Percentiles rank a stretch among this genome's conserved stretches.
phyloP scores from a whole-genome alignment of 2,113 vertebrate species.

The Leiothrix lutea region DNA sequence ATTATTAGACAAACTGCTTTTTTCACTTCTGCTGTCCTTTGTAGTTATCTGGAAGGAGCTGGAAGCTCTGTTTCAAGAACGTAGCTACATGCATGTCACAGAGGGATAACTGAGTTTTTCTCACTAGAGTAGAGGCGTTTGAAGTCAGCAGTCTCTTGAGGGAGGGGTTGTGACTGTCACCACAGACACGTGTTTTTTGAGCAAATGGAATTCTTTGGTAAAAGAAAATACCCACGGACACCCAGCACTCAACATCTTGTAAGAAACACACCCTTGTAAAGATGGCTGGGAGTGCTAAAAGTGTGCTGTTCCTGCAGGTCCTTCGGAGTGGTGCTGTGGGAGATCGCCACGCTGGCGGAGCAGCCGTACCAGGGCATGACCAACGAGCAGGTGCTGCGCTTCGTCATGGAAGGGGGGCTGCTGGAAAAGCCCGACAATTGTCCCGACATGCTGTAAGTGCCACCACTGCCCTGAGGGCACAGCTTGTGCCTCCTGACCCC shows the following conservation, averaged over 20 bases:
- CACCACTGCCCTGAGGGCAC: not conserved
- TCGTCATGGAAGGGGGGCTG: constrained; percentile 98
- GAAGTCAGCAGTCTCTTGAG: not conserved
- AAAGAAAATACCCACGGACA: not conserved
- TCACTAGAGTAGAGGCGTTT: not conserved
- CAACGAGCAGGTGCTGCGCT: constrained; percentile 97
- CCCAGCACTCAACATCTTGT: not conserved
- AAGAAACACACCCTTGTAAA: not conserved
- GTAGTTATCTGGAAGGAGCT: not conserved
- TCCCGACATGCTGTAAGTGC: constrained; percentile 93
- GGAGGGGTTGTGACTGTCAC: not conserved
- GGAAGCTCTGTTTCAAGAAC: not conserved
- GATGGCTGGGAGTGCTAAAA: not conserved
- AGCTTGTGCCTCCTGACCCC: not conserved
- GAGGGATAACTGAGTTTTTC: not conserved
- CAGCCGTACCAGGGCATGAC: constrained; percentile 99
- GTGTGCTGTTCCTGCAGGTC: constrained; percentile 77
- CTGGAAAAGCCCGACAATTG: constrained; percentile 97
- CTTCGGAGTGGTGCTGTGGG: constrained; percentile 97
- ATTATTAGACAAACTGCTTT: not conserved
- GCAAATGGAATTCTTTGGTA: not conserved
- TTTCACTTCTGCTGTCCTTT: not conserved
- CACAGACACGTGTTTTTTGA: too few species aligned
- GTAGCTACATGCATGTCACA: not conserved
- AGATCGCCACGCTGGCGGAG: constrained; percentile 93